A percentile compares a stretch with the other conserved stretches of the same genome.
phyloP scores from a whole-genome alignment of 2,797 vertebrate genomes.

The Lycodopsis pacificus region DNA sequence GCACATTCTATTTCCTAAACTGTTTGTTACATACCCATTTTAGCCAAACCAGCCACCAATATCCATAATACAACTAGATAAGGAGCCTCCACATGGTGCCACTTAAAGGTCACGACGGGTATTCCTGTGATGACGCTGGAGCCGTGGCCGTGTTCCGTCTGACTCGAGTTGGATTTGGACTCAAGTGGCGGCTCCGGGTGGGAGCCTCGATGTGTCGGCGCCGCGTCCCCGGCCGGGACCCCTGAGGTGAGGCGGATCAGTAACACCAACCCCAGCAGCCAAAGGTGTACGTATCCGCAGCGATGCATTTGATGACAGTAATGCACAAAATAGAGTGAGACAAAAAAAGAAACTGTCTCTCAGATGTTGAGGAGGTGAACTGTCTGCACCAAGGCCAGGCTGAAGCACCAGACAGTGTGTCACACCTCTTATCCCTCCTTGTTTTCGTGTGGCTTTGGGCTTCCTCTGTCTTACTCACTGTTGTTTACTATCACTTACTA shows the following conservation, averaged over 20 bases:
- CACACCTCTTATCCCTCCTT: constrained; percentile 18
- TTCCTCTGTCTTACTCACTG: constrained; percentile 7
- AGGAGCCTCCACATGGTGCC: constrained; percentile 77
- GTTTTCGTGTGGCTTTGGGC: not conserved
- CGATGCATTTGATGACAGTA: constrained; percentile 47
- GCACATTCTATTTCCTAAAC: not conserved
- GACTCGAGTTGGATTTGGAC: not conserved
- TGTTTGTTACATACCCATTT: constrained; percentile 79
- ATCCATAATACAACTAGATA: constrained; percentile 79
- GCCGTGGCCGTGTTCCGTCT: constrained; percentile 1
- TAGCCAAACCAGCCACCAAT: constrained; percentile 75
- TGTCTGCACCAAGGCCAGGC: not conserved
- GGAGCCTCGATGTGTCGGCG: not conserved
- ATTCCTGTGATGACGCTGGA: constrained; percentile 54
- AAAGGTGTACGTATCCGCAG: constrained; percentile 5
- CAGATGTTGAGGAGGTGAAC: not conserved
- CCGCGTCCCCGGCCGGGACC: not conserved
- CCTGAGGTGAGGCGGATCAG: constrained; percentile 45
- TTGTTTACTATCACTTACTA: constrained; percentile 12
- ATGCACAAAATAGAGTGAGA: not conserved
- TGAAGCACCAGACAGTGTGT: not conserved
- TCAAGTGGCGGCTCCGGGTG: not conserved
- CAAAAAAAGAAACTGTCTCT: not conserved
- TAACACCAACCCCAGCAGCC: constrained; percentile 56
- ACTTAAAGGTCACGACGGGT: constrained; percentile 75